A percentile compares a stretch with the other conserved stretches of the same genome.
These are phyloP conservation scores for Amphipyra tragopoginis DNA, from an alignment of 2,888 invertebrate genomes.

Conservation along the genomic window DNA sequence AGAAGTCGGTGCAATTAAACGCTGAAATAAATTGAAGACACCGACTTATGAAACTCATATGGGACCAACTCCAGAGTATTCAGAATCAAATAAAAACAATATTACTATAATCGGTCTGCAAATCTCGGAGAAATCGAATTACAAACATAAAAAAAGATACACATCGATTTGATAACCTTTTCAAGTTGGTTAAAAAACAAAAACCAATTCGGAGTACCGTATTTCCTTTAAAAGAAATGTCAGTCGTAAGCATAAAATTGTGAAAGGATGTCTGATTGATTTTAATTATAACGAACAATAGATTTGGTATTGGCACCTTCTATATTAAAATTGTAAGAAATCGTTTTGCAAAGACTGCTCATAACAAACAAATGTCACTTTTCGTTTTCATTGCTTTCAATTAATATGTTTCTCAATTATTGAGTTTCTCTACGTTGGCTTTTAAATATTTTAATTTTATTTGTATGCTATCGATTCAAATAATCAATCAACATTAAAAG, in stretches of 20 bases:
- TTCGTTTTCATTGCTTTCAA: constrained; percentile 11
- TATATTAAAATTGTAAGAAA: constrained; percentile 1
- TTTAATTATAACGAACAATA: neutral
- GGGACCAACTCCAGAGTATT: too few relatives aligned
- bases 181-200: too few relatives aligned
- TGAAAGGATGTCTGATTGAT: constrained; percentile 3
- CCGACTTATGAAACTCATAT: too few relatives aligned
- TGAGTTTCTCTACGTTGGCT: constrained; percentile 10
- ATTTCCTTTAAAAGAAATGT: too few relatives aligned
- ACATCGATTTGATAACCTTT: too few relatives aligned
- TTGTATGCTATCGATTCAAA: constrained; percentile 21
- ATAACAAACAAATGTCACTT: neutral
- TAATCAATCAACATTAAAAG: constrained; percentile 29
- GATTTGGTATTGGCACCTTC: neutral
- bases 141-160: too few relatives aligned
- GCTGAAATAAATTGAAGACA: too few relatives aligned
- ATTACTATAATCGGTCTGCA: too few relatives aligned
- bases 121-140: too few relatives aligned
- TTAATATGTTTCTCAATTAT: constrained; percentile 15
- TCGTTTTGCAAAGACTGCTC: neutral
- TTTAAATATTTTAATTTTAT: constrained; percentile 14
- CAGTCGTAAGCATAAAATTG: neutral
- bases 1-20: too few relatives aligned
- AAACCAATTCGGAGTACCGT: too few relatives aligned
- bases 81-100: too few relatives aligned